Base-by-base conservation (phyloP, 2,113 vertebrate genomes). In the Reinhardtius hippoglossoides region DNA sequence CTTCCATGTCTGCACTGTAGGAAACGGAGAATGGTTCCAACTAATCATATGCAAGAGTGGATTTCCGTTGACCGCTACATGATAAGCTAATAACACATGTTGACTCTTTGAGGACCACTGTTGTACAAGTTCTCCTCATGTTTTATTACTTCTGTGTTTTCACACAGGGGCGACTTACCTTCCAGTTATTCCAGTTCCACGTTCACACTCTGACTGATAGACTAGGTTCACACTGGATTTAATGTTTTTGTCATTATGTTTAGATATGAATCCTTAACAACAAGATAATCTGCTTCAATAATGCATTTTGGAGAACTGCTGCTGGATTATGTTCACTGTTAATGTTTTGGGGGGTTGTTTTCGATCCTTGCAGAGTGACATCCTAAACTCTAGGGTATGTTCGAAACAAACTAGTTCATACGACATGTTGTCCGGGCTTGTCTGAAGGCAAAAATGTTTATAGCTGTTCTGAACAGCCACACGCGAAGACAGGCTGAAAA, bases 21-120 rank as follows among this genome's bases (percentile, higher is more conserved):
- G 83, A 84, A 82, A 48, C 72, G 0, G 62, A 71, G 65, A 50
- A 56, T 8, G n/a, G 23, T 26, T 83, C 78, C 86, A 65, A 20
- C 71, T 87, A 93, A 94, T 94, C 90, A 94, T 61, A 92, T 84
- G 92, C 90, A 78, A 92, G 70, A 95, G 92, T 85, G 90, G 64
- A 85, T 70, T 89, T 92, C 74, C 88, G 65, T 70, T 93, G 90
- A 91, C 93, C 84, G 88, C 91, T 89, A 90, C 92, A 91, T 82
- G 92, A 94, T 85, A 70, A 71, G 73, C 65, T 79, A 71, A 71
- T 55, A 78, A 26, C 40, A 7, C 50, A 37, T 20, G 14, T 13
- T 20, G 60, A 63, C 69, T 72, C 44, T 52, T 55, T 18, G 54
- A 67, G 52, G 59, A 24, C 23, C 20, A 4, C 59, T 40, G 70